These are phyloP conservation scores for Rutpela maculata DNA, from an alignment of 2,888 invertebrate genomes.

Conservation along the genomic window DNA sequence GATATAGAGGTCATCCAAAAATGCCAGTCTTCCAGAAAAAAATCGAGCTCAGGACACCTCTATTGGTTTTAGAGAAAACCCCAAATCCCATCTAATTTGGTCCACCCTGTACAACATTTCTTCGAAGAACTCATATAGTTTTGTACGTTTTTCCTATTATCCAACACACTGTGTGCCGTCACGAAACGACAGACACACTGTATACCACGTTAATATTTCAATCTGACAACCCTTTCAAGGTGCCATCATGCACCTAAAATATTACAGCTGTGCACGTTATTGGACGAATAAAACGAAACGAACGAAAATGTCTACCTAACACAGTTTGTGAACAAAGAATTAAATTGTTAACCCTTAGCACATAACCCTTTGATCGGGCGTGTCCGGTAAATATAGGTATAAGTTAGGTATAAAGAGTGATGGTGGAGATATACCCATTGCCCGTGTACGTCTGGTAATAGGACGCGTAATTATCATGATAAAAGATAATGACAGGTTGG, in stretches of 20 bases:
- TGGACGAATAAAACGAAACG: conserved; percentile 59
- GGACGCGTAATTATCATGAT: conserved; percentile 68
- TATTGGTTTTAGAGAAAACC: too few relatives aligned
- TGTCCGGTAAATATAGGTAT: conserved; percentile 64
- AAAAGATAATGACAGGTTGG: conserved; percentile 72
- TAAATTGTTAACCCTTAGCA: conserved; percentile 31
- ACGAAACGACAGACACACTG: not conserved
- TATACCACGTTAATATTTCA: conserved; percentile 15
- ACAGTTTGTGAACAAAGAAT: conserved; percentile 26
- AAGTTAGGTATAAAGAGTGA: conserved; percentile 59
- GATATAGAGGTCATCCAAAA: too few relatives aligned
- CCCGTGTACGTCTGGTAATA: conserved; percentile 60
- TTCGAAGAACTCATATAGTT: too few relatives aligned
- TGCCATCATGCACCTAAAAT: conserved; percentile 49
- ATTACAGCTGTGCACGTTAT: conserved; percentile 58
- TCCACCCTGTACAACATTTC: too few relatives aligned
- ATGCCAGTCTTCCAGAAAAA: too few relatives aligned
- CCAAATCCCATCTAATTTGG: too few relatives aligned
- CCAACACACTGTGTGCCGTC: too few relatives aligned
- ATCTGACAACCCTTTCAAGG: conserved; percentile 36
- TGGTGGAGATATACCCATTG: conserved; percentile 60
- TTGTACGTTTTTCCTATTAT: too few relatives aligned
- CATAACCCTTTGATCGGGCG: conserved; percentile 62
- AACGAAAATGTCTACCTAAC: conserved; percentile 44
- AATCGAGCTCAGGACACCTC: too few relatives aligned